phyloP scores from a whole-genome alignment of 1,140 invertebrate species.

The Luehdorfia chinensis region DNA sequence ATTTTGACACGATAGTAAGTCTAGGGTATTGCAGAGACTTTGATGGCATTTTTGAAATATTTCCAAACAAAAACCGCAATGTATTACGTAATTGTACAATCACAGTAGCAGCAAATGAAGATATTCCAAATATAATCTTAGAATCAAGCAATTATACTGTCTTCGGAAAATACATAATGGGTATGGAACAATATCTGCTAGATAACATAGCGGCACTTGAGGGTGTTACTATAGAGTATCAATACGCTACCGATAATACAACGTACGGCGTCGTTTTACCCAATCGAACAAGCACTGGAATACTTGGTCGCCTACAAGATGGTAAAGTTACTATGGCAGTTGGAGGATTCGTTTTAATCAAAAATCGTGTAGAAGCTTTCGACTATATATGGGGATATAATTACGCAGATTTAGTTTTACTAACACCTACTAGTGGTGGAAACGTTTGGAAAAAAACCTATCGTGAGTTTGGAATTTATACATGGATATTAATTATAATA shows the following conservation, averaged over 20 bases:
- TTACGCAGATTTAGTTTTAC: constrained; percentile 27
- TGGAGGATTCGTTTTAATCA: constrained; percentile 31
- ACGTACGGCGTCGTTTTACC: constrained; percentile 33
- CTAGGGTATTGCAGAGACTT: constrained; percentile 26
- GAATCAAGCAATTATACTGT: constrained; percentile 23
- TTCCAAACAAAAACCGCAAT: constrained; percentile 21
- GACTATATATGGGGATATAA: constrained; percentile 37
- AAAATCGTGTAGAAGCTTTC: constrained; percentile 32
- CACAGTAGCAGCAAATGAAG: constrained; percentile 29
- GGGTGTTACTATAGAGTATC: constrained; percentile 24
- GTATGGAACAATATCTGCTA: constrained; percentile 39
- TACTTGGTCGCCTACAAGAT: constrained; percentile 26
- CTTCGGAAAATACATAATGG: constrained; percentile 23
- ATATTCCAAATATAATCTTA: constrained; percentile 32
- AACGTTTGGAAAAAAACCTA: constrained; percentile 34
- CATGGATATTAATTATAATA: constrained; percentile 31
- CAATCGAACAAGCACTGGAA: constrained; percentile 34
- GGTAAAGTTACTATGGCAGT: constrained; percentile 29
- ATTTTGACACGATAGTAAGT: constrained; percentile 19
- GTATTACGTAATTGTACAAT: constrained; percentile 28
- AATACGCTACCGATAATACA: constrained; percentile 9
- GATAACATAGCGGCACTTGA: constrained; percentile 26
- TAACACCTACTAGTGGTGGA: constrained; percentile 23
- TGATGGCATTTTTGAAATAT: constrained; percentile 14
- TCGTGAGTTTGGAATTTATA: constrained; percentile 26